phyloP scores from a whole-genome alignment of 2,797 vertebrate genomes.

The Cephalopachus bancanus region DNA sequence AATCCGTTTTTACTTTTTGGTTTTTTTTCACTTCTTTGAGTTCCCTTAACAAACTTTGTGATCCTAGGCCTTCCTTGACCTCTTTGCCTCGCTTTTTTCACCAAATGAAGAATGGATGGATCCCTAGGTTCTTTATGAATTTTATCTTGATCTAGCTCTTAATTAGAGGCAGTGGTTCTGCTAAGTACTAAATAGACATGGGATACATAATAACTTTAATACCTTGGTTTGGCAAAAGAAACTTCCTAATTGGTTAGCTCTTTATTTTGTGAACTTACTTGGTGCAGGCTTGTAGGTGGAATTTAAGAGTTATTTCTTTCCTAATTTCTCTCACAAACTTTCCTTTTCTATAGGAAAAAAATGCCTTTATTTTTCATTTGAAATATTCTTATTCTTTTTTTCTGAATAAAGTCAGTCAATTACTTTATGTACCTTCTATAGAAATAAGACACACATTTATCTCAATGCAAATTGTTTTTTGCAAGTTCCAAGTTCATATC shows the following conservation, averaged over 20 bases:
- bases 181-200: conserved; percentile 42
- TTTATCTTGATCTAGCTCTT: not conserved
- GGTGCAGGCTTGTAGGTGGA: not conserved
- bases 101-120: not conserved
- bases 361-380: conserved; percentile 13
- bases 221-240: conserved; percentile 24
- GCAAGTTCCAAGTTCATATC: not conserved
- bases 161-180: not conserved
- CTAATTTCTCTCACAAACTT: conserved; percentile 24
- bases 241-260: conserved; percentile 2
- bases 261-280: conserved; percentile 54
- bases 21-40: not conserved
- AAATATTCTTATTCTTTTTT: not conserved
- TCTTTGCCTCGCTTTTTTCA: not conserved
- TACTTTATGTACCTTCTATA: not conserved
- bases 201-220: conserved; percentile 65
- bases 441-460: conserved; percentile 15
- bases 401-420: not conserved
- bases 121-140: not conserved
- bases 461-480: not conserved
- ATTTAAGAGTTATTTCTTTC: conserved; percentile 44
- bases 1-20: not conserved
- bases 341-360: not conserved
- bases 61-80: not conserved
- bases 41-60: not conserved